phyloP scores from a whole-genome alignment of 2,113 vertebrate genomes.

The Callocephalon fimbriatum region DNA sequence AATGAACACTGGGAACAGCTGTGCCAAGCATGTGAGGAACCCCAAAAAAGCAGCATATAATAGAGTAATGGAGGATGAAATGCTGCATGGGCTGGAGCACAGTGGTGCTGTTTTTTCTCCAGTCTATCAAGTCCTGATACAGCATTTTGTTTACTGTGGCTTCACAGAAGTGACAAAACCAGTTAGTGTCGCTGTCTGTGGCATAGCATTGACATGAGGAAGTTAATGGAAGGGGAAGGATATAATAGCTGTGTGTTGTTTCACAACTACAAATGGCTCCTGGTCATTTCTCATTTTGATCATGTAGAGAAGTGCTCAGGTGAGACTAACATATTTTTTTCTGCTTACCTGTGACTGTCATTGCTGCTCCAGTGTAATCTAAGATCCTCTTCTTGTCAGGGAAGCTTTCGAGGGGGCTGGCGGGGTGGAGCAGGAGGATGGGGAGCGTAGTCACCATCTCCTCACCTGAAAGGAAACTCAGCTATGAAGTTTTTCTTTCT shows the following conservation, averaged over 20 bases:
- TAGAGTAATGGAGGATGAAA: neutral
- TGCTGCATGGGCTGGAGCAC: neutral
- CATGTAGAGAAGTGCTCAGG: neutral
- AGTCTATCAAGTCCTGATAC: neutral
- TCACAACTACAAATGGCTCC: neutral
- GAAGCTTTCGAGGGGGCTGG: neutral
- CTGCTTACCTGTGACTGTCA: neutral
- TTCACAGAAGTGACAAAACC: neutral
- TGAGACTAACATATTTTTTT: neutral
- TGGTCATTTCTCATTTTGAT: neutral
- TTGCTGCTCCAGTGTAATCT: neutral
- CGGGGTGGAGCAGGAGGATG: accelerated
- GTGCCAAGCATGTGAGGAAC: neutral
- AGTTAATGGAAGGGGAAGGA: neutral
- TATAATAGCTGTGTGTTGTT: neutral
- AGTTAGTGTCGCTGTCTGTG: neutral
- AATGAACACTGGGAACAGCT: neutral
- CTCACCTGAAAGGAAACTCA: neutral
- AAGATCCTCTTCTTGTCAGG: neutral
- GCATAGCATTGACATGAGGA: accelerated
- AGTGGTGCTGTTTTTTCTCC: neutral
- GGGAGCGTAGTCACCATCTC: neutral
- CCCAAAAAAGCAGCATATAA: neutral
- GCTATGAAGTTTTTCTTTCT: neutral
- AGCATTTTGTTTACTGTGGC: neutral